Evolutionary conservation across 2,113 vertebrate genomes (phyloP).

Genomic region (Phoenicopterus ruber): DNA sequence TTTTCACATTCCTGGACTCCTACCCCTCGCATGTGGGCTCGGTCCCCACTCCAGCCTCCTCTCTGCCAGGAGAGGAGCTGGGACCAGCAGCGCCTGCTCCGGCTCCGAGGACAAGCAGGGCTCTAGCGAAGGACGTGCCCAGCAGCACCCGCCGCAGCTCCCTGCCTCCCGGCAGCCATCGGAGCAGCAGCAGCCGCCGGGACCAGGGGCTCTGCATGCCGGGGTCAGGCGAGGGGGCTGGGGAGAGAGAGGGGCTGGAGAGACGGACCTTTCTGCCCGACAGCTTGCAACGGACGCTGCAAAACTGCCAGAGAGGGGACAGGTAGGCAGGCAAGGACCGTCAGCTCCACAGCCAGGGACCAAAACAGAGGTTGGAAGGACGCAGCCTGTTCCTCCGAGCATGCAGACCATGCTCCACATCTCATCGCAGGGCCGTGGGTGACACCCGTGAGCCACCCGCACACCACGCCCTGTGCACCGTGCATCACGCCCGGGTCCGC

Average conservation of each 20-base stretch:
- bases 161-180: not conserved
- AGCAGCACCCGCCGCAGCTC: fast-evolving
- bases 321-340: not conserved
- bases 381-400: fast-evolving
- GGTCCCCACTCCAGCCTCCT: not conserved
- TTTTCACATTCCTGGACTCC: not conserved
- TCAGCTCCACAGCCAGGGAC: not conserved
- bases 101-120: not conserved
- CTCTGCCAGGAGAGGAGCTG: not conserved
- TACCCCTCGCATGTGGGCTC: fast-evolving
- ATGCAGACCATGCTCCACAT: too few relatives aligned
- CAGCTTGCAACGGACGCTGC: not conserved
- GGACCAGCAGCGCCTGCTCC: not conserved
- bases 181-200: not conserved
- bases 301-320: not conserved
- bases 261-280: not conserved
- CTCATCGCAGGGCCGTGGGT: too few relatives aligned
- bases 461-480: fast-evolving
- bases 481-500: not conserved
- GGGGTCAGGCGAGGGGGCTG: not conserved
- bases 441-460: not conserved
- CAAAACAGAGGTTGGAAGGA: not conserved
- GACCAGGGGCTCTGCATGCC: not conserved
- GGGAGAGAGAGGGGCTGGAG: too few relatives aligned
- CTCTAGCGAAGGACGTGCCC: not conserved